These are phyloP conservation scores for Drosophila fulvimacula DNA, from an alignment of 2,888 invertebrate genomes.

Conservation along the genomic window DNA sequence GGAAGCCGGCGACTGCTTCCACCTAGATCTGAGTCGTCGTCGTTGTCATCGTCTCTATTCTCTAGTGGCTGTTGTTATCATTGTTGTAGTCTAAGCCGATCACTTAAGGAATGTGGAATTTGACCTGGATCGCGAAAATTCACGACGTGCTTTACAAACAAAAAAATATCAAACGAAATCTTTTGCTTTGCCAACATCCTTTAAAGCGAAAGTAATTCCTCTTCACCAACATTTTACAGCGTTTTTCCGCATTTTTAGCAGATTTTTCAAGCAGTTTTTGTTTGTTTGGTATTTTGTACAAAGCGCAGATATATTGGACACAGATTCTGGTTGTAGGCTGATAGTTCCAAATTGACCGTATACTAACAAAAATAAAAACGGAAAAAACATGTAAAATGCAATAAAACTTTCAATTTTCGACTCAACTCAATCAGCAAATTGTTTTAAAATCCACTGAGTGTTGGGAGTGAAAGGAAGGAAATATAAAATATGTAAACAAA, in stretches of 20 bases:
- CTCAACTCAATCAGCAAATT: constrained; percentile 1
- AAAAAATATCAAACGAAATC: constrained; percentile 4
- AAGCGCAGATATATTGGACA: constrained; percentile 7
- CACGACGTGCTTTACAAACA: constrained; percentile 34
- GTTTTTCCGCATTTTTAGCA: neutral
- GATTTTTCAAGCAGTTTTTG: neutral
- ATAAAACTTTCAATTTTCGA: constrained; percentile 41
- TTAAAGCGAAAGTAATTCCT: constrained; percentile 1
- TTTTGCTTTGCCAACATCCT: neutral
- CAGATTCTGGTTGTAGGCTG: constrained; percentile 22
- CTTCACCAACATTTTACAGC: neutral
- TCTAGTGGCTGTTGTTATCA: constrained; percentile 38
- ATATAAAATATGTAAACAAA: no score
- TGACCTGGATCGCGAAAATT: constrained; percentile 25
- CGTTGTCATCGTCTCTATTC: constrained; percentile 1
- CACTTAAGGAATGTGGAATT: constrained; percentile 25
- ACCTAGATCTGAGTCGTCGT: constrained; percentile 28
- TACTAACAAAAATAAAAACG: constrained; percentile 3
- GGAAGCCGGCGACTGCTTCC: constrained; percentile 75
- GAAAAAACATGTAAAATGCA: constrained; percentile 22
- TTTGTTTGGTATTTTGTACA: constrained; percentile 1
- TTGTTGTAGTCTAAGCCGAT: constrained; percentile 48
- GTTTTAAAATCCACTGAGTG: no score
- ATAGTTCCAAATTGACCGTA: constrained; percentile 48
- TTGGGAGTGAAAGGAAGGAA: no score